These are phyloP conservation scores for Coenonympha arcania DNA, from an alignment of 2,888 invertebrate genomes.

Conservation along the genomic window DNA sequence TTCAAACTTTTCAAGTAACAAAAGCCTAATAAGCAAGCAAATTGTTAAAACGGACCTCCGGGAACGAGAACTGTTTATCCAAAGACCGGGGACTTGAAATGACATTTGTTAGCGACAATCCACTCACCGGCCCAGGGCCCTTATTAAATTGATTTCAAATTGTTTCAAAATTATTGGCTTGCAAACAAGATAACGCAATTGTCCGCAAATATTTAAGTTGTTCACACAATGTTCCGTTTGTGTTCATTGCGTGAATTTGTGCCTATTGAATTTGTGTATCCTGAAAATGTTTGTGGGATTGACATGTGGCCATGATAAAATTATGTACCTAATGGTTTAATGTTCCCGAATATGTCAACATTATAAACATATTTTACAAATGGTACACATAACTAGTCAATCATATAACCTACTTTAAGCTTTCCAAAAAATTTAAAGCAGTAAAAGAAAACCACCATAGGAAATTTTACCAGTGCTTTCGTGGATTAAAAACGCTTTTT, in stretches of 20 bases:
- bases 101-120: slow-evolving; percentile 8
- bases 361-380: too few relatives aligned
- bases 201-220: neutral
- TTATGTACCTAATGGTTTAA: too few relatives aligned
- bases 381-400: too few relatives aligned
- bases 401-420: too few relatives aligned
- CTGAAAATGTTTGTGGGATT: neutral
- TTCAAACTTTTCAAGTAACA: slow-evolving; percentile 17
- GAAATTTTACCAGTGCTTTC: too few relatives aligned
- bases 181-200: neutral
- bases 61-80: slow-evolving; percentile 6
- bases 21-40: slow-evolving; percentile 15
- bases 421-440: too few relatives aligned
- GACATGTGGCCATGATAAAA: too few relatives aligned
- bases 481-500: too few relatives aligned
- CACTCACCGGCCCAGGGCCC: slow-evolving; percentile 1
- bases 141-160: slow-evolving; percentile 6
- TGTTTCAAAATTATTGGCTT: slow-evolving; percentile 3
- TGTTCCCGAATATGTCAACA: too few relatives aligned
- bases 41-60: slow-evolving; percentile 5
- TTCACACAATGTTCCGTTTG: neutral
- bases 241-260: neutral
- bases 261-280: too few relatives aligned
- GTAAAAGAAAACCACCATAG: too few relatives aligned
- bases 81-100: slow-evolving; percentile 1